Conservation (phyloP, 2,888 invertebrate genomes). For the Tricholauxania praeusta region DNA sequence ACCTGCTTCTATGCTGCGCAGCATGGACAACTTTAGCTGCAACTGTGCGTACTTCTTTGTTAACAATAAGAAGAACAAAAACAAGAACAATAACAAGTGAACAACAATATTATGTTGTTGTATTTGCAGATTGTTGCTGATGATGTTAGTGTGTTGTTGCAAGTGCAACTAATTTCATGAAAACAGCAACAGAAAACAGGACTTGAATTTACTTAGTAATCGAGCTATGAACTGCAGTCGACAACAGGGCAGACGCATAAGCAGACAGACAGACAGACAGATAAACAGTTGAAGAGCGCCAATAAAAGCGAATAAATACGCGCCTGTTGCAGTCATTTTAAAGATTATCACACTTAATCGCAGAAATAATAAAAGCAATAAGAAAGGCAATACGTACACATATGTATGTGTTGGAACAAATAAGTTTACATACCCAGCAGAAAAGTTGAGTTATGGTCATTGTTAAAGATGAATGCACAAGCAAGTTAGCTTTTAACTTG, state of each 20-base stretch:
- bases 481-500: too few species aligned
- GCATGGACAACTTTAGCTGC: too few species aligned
- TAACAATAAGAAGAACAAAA: too few species aligned
- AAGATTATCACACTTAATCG: slow-evolving; percentile 45
- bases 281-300: slow-evolving; percentile 14
- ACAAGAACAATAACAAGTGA: not conserved
- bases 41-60: too few species aligned
- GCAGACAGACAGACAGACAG: slow-evolving; percentile 8
- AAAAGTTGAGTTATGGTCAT: not conserved
- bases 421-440: not conserved
- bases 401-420: not conserved
- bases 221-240: not conserved
- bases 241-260: not conserved
- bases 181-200: not conserved
- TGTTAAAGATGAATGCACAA: not conserved
- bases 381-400: slow-evolving; percentile 14
- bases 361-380: slow-evolving; percentile 8
- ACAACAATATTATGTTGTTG: slow-evolving; percentile 14
- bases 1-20: too few species aligned
- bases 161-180: not conserved
- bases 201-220: slow-evolving; percentile 3
- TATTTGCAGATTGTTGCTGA: not conserved
- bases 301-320: slow-evolving; percentile 35
- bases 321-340: slow-evolving; percentile 39
- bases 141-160: not conserved